Evolutionary conservation across 2,113 vertebrate genomes (phyloP), one percentile per base, ranked within the genome.

Genomic region (Rhineura floridana): DNA sequence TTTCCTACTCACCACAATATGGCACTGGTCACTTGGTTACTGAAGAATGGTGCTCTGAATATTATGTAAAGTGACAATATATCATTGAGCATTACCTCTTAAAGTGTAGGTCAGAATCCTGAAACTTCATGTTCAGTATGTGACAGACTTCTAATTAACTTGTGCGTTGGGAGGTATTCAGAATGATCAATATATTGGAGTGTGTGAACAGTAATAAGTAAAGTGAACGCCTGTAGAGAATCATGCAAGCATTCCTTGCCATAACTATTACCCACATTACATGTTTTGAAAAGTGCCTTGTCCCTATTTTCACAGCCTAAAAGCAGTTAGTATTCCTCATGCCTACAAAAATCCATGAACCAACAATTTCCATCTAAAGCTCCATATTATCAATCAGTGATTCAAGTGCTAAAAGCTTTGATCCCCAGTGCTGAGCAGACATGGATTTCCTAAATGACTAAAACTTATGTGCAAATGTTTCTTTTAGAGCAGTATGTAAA

Each of bases 401-500:
- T 93, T 94, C 83, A 88, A 91, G 36, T 87, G 63, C 85, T 88
- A 93, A 92, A 94, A 95, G 93, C 91, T 87, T 65, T 93, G 94
- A 90, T 93, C 78, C 80, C 67, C 17, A 81, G 67, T 17, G 1
- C 6, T 90, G 90, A 94, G 86, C 81, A 84, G 81, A 91, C 83
- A 93, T 62, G 72, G 44, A 92, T 93, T 91, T 95, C 88, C 88
- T 94, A 95, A 95, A 96, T 83, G 82, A 89, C 81, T 95, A 90
- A 94, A 96, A 92, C 86, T 95, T 95, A 95, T 1, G 81, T 94
- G 89, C 87, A 96, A 96, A 90, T 92, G 91, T 94, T 96, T 94
- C 87, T 95, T 96, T 96, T 95, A 96, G 90, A 94, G 88, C 90
- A 93, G 50, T 93, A 95, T 96, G 95, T 97, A 98, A 98, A 98